phyloP scores from a whole-genome alignment of 2,113 vertebrate species.

The Rallus limicola region DNA sequence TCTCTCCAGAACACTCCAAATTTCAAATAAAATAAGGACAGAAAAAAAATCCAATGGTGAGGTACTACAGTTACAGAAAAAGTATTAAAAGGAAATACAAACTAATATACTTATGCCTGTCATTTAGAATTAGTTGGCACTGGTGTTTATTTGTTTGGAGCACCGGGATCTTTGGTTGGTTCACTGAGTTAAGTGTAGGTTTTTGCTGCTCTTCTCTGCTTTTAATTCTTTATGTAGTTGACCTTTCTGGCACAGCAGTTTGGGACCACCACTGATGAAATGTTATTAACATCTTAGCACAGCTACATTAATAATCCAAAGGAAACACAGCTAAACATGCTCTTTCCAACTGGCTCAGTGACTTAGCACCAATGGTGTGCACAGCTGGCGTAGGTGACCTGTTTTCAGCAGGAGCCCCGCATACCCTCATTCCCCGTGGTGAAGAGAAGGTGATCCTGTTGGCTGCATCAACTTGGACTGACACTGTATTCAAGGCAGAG shows the following conservation, averaged over 20 bases:
- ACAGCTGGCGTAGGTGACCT: constrained; percentile 48
- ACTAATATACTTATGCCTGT: neutral
- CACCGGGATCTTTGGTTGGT: neutral
- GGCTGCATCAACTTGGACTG: neutral
- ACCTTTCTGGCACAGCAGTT: constrained; percentile 70
- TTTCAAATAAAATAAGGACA: neutral
- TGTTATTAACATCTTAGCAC: constrained; percentile 70
- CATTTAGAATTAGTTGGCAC: neutral
- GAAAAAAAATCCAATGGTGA: neutral
- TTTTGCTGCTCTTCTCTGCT: constrained; percentile 4
- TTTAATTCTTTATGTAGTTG: constrained; percentile 45
- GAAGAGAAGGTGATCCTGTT: constrained; percentile 8
- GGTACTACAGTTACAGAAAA: neutral
- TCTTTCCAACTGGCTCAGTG: constrained; percentile 26
- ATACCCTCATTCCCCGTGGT: neutral
- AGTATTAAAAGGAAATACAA: neutral
- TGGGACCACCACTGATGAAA: constrained; percentile 57
- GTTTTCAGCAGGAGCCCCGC: neutral
- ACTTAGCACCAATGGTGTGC: neutral
- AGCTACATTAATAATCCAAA: constrained; percentile 71
- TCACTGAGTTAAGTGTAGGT: neutral
- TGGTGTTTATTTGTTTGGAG: neutral
- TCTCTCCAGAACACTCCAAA: neutral
- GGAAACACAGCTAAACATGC: constrained; percentile 58
- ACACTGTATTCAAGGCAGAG: neutral